Evolutionary conservation across 2,113 vertebrate species (phyloP).

Genomic region (Phylloscopus trochilus): DNA sequence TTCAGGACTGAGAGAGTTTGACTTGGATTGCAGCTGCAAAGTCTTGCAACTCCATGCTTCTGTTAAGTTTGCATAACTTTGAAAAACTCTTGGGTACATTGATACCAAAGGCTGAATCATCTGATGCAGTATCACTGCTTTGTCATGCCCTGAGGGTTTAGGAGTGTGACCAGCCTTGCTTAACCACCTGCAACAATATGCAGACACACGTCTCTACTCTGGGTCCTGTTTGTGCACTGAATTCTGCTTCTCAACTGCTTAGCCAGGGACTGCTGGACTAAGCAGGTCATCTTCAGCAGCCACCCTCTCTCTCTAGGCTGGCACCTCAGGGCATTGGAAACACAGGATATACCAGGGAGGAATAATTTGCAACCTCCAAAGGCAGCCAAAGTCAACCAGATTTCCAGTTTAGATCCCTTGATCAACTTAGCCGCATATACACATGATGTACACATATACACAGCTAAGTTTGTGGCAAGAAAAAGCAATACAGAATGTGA

Average conservation of each 20-base stretch:
- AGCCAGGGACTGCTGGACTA: not conserved
- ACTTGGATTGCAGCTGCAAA: not conserved
- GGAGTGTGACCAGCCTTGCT: not conserved
- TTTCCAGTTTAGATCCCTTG: not conserved
- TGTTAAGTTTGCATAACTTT: not conserved
- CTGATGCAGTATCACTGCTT: not conserved
- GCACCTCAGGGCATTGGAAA: not conserved
- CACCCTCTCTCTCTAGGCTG: not conserved
- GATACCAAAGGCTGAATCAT: not conserved
- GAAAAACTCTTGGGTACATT: not conserved
- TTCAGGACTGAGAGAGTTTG: not conserved
- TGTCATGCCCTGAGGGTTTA: not conserved
- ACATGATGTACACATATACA: not conserved
- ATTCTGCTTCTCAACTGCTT: not conserved
- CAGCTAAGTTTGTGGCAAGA: not conserved
- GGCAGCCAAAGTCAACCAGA: not conserved
- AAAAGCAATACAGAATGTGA: not conserved
- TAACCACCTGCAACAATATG: not conserved
- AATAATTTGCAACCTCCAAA: not conserved
- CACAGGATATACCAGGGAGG: not conserved
- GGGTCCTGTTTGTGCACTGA: not conserved
- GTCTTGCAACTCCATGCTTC: not conserved
- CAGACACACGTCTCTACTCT: not conserved
- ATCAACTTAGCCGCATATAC: not conserved
- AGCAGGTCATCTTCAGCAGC: not conserved